A percentile compares a stretch with the other conserved stretches of the same genome.
These are phyloP conservation scores for Mus spretus DNA, from an alignment of 2,797 vertebrate genomes.

Conservation along the genomic window DNA sequence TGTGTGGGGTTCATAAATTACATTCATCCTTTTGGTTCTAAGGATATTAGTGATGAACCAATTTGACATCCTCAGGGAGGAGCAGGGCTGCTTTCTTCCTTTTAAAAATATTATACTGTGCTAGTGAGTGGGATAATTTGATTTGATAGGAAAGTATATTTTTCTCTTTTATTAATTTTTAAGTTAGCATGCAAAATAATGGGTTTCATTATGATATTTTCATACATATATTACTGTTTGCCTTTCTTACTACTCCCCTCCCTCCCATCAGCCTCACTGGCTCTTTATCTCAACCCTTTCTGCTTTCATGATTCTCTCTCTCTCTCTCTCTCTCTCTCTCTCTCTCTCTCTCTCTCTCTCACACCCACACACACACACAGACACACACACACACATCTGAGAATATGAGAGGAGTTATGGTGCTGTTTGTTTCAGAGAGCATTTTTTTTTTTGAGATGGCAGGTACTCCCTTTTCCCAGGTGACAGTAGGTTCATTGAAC, in stretches of 20 bases:
- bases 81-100: background rate
- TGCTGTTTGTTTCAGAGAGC: background rate
- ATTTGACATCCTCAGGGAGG: constrained; percentile 31
- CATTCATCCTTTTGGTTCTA: constrained; percentile 38
- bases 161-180: constrained; percentile 33
- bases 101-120: background rate
- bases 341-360: background rate
- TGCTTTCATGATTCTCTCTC: background rate
- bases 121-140: background rate
- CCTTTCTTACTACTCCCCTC: background rate
- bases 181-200: background rate
- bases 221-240: background rate
- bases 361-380: background rate
- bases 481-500: background rate
- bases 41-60: constrained; percentile 22
- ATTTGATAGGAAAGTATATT: background rate
- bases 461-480: background rate
- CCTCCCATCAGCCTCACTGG: background rate
- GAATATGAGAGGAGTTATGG: background rate
- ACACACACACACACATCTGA: background rate
- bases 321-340: background rate
- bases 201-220: background rate
- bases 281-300: background rate
- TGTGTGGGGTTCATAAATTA: constrained; percentile 19
- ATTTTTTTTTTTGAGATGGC: background rate